phyloP scores from a whole-genome alignment of 2,888 invertebrate species.

The Caprella mutica region DNA sequence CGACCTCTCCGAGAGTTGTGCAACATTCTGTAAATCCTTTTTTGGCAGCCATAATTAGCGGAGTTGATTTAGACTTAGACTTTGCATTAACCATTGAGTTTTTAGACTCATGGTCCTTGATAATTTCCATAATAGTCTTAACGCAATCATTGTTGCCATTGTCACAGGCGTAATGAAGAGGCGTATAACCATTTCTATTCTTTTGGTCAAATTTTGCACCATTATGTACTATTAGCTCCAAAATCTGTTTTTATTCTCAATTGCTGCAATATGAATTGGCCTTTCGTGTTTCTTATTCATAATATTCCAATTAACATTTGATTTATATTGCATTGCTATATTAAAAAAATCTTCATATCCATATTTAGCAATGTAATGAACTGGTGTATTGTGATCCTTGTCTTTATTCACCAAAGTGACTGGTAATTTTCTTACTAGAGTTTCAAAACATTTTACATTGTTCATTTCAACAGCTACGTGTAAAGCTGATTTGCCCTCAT shows the following conservation, averaged over 20 bases:
- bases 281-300: neutral
- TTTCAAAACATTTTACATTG: neutral
- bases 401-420: neutral
- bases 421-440: neutral
- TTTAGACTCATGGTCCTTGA: neutral
- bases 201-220: neutral
- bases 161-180: slow-evolving; percentile 1
- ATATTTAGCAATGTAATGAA: slow-evolving; percentile 1
- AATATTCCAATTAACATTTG: neutral
- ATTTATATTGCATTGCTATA: neutral
- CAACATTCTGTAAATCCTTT: no score
- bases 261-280: neutral
- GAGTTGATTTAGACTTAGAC: neutral
- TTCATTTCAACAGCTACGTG: no score
- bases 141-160: neutral
- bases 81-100: neutral
- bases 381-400: neutral
- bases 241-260: neutral
- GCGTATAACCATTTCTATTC: neutral
- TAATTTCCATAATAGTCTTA: neutral
- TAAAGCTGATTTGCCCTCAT: no score
- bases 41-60: neutral
- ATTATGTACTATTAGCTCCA: neutral
- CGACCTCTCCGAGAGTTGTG: no score
- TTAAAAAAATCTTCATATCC: neutral